These are phyloP conservation scores for Phocides pigmalion DNA, from an alignment of 1,140 invertebrate genomes.

Conservation along the genomic window DNA sequence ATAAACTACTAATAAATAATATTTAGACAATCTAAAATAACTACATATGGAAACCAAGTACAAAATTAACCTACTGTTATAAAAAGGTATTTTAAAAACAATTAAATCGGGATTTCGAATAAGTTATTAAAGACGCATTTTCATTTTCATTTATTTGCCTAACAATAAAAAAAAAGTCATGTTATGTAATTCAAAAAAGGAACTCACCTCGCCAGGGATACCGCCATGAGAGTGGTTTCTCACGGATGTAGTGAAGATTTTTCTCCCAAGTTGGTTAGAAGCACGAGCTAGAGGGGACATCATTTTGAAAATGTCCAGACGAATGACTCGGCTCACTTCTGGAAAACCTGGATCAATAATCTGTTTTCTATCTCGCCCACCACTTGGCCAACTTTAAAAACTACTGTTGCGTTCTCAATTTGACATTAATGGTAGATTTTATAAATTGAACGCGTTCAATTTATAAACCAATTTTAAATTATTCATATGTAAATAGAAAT, in stretches of 20 bases:
- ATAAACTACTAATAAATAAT: no score
- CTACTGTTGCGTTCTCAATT: conserved; percentile 57
- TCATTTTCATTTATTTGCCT: conserved; percentile 4
- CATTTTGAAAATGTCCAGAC: conserved; percentile 59
- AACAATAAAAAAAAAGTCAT: conserved; percentile 5
- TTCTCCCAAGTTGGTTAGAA: conserved; percentile 77
- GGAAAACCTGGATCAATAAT: conserved; percentile 13
- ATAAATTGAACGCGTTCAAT: conserved; percentile 28
- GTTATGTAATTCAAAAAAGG: conserved; percentile 80
- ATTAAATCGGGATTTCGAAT: no score
- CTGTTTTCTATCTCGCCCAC: background rate
- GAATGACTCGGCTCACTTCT: background rate
- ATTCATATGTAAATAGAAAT: conserved; percentile 24
- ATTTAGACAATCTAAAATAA: no score
- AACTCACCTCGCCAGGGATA: conserved; percentile 87
- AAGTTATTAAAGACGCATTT: conserved; percentile 26
- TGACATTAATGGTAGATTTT: conserved; percentile 39
- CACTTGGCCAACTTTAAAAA: conserved; percentile 35
- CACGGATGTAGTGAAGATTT: conserved; percentile 83
- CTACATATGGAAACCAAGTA: no score
- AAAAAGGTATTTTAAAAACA: no score
- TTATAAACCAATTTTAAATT: background rate
- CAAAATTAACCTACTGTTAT: no score
- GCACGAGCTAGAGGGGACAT: conserved; percentile 65
- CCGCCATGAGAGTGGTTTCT: conserved; percentile 86